Base-by-base conservation (phyloP, 2,888 invertebrate species). In the Trissolcus brochymenae region DNA sequence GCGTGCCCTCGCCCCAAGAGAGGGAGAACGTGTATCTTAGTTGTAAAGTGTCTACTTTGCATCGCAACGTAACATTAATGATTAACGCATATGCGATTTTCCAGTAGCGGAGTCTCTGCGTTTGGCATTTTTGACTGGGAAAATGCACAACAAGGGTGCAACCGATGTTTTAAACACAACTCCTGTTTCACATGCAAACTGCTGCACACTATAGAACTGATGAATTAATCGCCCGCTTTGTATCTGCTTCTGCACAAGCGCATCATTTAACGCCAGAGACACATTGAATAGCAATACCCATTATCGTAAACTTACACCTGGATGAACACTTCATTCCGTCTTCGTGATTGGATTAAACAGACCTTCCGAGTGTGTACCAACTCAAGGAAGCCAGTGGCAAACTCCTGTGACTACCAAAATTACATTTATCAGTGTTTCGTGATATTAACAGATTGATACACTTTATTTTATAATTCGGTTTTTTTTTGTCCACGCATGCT, bases 281-380 rank as follows among this genome's bases (percentile, higher is more conserved):
- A 82, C 83, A 82, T 82, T 82, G 83, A 85, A 84, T 85, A 80
- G 86, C 82, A 81, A 84, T 86, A 84, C 82, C 82, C 82, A 86
- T 86, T 85, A 85, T 84, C 85, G 82, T 81, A 79, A 79, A 83
- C 82, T 85, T 84, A 85, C 83, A 82, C 80, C 80, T 81, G 82
- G 84, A 83, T 80, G 83, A 82, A 82, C 83, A 82, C 80, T 74
- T 70, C 81, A 71, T 78, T 81, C 83, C 81, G 82, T 82, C 82
- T 81, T 81, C 81, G 79, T 84, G 85, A 85, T 85, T 82, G 85
- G 84, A 85, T 85, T 85, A 85, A 81, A 80, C 74, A 73, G 73
- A 73, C 73, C 67, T 73, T 53, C 17, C 51, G 60, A 76, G 61
- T 49, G 70, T 73, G 72, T 59, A 59, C 57, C 67, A 74, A 74